Percentiles rank a stretch among this genome's conserved stretches.
These are phyloP conservation scores for Diphyllodes magnificus DNA, from an alignment of 2,113 vertebrate species.

Conservation along the genomic window DNA sequence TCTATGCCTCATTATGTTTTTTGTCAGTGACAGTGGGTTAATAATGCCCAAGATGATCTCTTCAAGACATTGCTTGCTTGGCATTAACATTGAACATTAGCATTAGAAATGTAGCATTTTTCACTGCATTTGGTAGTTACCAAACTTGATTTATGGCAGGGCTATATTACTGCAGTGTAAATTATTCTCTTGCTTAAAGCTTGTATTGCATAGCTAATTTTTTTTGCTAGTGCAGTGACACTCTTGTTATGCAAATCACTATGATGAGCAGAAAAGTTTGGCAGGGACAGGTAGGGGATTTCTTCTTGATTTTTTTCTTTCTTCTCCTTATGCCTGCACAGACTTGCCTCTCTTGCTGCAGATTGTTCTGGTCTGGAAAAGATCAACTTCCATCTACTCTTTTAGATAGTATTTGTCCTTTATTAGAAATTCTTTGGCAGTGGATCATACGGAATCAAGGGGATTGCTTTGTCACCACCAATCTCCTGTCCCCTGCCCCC, in stretches of 20 bases:
- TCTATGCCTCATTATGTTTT: constrained; percentile 26
- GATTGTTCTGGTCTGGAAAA: not conserved
- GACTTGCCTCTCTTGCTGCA: not conserved
- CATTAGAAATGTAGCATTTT: constrained; percentile 5
- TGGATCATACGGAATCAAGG: not conserved
- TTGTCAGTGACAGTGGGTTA: not conserved
- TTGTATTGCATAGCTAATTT: constrained; percentile 9
- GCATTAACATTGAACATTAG: not conserved
- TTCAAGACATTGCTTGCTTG: not conserved
- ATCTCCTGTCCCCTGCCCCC: not conserved
- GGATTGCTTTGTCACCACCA: constrained; percentile 16
- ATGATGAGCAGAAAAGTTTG: not conserved
- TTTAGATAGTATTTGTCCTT: not conserved
- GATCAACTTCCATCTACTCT: not conserved
- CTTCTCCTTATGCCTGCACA: not conserved
- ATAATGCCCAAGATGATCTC: not conserved
- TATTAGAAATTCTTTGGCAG: not conserved
- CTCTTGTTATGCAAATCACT: not conserved
- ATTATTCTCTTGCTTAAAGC: constrained; percentile 14
- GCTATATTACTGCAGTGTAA: not conserved
- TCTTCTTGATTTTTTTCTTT: not conserved
- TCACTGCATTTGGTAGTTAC: constrained; percentile 48
- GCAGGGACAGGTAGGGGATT: not conserved
- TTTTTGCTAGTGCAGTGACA: not conserved
- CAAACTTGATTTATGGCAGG: constrained; percentile 16